Base-by-base conservation (phyloP, 2,888 invertebrate species). In the Ophion ellenae region DNA sequence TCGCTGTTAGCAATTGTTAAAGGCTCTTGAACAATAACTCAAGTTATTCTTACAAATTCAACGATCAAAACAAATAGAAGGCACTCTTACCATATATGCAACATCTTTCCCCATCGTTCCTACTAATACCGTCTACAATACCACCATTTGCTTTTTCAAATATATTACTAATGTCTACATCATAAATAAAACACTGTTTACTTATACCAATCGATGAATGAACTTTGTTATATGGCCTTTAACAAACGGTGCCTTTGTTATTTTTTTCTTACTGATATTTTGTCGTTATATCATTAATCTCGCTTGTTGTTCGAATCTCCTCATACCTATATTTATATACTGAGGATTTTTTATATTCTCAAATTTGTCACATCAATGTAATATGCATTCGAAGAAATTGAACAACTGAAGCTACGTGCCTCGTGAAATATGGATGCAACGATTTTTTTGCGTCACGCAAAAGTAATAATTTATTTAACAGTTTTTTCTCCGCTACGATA, bases 11-110 rank as follows among this genome's bases (percentile, higher is more conserved):
- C 89, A 88, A 89, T 83, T 87, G 20, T 89, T 93, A 93, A 92
- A 93, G 92, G 92, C 93, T 93, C 92, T 93, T 90, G 92, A 93
- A 93, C 93, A 90, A 92, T 93, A 83, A 93, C 91, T 90, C 91
- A 93, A 94, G 91, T 93, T 93, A 94, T 93, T 90, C 92, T 93
- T 92, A 93, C 93, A 92, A 92, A 93, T 93, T 92, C 91, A 93
- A 93, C 91, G 90, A 94, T 92, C 69, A 83, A 91, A 93, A 93
- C 92, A 93, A 94, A 93, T 93, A 93, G 94, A 94, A 94, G 94
- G 94, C 94, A 94, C 94, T 93, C 94, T 91, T 92, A 90, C 87
- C 82, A 85, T 86, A 85, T 87, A 79, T 84, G 47, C 71, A 77
- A 81, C 69, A 2, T 69, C 9, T 20, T 66, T 53, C 61, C 2